Percentiles rank a stretch among this genome's conserved stretches.
Evolutionary conservation across 2,888 invertebrate genomes (phyloP).

Genomic region (Melipona bicolor): DNA sequence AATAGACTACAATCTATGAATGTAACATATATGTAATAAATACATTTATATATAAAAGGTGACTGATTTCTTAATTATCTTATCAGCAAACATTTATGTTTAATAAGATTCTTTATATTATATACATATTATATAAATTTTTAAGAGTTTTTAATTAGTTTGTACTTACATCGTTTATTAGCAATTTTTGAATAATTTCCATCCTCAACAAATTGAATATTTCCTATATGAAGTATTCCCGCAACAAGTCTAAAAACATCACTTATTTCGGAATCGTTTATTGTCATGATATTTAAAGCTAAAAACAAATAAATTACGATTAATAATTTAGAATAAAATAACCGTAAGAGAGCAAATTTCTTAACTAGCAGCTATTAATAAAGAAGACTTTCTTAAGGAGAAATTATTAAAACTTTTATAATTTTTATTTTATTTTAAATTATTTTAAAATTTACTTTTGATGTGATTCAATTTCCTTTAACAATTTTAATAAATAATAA

Average conservation of each 20-base stretch:
- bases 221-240: conserved; percentile 88
- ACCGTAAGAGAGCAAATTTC: background rate
- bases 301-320: conserved; percentile 54
- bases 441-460: background rate
- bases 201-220: conserved; percentile 86
- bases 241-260: conserved; percentile 86
- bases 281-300: conserved; percentile 88
- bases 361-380: background rate
- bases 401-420: background rate
- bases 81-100: background rate
- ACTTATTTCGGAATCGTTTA: conserved; percentile 85
- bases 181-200: conserved; percentile 86
- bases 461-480: background rate
- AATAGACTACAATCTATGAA: no score
- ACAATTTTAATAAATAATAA: background rate
- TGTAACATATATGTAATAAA: no score
- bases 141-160: background rate
- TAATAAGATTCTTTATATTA: background rate
- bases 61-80: background rate
- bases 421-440: background rate
- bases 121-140: no score
- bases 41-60: background rate
- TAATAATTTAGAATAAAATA: background rate
- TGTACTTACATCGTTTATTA: conserved; percentile 86
- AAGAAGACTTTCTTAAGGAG: background rate